Conservation (phyloP, 2,797 vertebrate species). For the Argyrosomus regius region DNA sequence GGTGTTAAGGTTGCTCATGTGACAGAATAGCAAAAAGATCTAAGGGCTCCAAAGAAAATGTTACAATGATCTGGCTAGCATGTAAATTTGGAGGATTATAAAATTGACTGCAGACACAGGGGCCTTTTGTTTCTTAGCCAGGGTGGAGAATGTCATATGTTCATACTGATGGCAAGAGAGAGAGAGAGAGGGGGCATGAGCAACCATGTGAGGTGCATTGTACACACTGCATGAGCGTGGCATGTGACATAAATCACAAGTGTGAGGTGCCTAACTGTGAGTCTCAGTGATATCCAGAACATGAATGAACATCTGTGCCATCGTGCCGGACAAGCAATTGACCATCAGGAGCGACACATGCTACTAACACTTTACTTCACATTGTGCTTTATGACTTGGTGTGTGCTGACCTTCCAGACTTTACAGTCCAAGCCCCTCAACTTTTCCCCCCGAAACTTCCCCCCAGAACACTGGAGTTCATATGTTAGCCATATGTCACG, state of each 20-base stretch:
- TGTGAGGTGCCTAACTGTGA: conserved; percentile 53
- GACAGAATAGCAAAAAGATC: conserved; percentile 1
- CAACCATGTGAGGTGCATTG: conserved; percentile 66
- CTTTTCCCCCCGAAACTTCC: conserved; percentile 2
- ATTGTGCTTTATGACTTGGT: conserved; percentile 37
- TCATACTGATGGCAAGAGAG: conserved; percentile 45
- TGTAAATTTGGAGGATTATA: conserved; percentile 43
- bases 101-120: conserved; percentile 46
- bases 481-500: conserved; percentile 29
- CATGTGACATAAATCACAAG: conserved; percentile 80
- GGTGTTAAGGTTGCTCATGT: conserved; percentile 26
- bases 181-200: conserved; percentile 17
- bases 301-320: conserved; percentile 64
- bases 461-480: conserved; percentile 8
- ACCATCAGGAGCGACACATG: conserved; percentile 42
- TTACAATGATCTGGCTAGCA: conserved; percentile 14
- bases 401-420: conserved; percentile 30
- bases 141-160: conserved; percentile 65
- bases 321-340: conserved; percentile 42
- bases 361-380: conserved; percentile 19
- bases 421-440: conserved; percentile 1
- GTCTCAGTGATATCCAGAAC: conserved; percentile 37
- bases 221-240: conserved; percentile 35
- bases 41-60: conserved; percentile 4
- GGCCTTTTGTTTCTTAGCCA: conserved; percentile 61